Conservation (phyloP, 2,797 vertebrate genomes). For the Amniataba percoides region DNA sequence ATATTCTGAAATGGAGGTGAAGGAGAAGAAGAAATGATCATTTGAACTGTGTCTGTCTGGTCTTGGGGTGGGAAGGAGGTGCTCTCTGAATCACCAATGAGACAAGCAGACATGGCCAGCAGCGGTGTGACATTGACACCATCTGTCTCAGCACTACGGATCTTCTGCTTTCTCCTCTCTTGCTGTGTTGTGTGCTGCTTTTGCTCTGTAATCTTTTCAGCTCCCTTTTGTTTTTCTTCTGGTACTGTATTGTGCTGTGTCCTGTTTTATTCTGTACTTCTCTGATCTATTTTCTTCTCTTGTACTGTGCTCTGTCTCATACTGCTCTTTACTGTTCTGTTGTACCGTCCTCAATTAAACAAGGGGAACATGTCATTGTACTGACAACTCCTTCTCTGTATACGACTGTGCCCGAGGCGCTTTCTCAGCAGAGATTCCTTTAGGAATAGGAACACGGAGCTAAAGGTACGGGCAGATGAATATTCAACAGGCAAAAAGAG, state of each 20-base stretch:
- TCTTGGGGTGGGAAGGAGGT: conserved; percentile 32
- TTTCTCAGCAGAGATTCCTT: conserved; percentile 58
- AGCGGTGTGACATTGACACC: conserved; percentile 49
- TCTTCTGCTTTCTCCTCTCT: conserved; percentile 4
- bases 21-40: conserved; percentile 60
- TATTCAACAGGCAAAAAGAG: conserved; percentile 60
- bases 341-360: conserved; percentile 74
- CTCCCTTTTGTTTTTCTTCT: conserved; percentile 50
- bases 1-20: conserved; percentile 51
- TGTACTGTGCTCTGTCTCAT: conserved; percentile 23
- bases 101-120: conserved; percentile 44
- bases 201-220: conserved; percentile 47
- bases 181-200: not conserved
- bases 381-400: conserved; percentile 58
- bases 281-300: conserved; percentile 63
- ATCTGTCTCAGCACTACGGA: conserved; percentile 15
- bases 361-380: conserved; percentile 56
- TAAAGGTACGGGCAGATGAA: conserved; percentile 65
- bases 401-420: conserved; percentile 48
- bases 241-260: conserved; percentile 15
- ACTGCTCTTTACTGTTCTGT: conserved; percentile 51
- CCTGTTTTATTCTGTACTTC: conserved; percentile 50
- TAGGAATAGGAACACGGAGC: conserved; percentile 58
- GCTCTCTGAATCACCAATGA: conserved; percentile 64
- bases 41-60: conserved; percentile 64